Evolutionary conservation across 2,888 invertebrate species (phyloP), one percentile per base, ranked within the genome.

Genomic region (Heliconius cydno): DNA sequence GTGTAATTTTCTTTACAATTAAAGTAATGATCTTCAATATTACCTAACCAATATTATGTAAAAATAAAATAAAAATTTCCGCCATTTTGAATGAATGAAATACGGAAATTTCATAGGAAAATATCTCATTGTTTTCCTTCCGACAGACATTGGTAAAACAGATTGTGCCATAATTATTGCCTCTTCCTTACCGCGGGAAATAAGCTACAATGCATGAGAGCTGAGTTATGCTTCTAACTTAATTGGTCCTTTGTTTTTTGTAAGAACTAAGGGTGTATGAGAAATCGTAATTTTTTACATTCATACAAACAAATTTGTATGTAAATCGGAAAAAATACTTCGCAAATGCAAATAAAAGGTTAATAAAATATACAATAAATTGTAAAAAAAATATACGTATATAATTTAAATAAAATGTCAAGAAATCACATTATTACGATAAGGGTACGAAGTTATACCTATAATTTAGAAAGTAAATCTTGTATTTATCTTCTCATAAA

Each of bases 71-170:
- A 65, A 82, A n/a, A 82, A 76, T 73, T 79, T 81, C 79, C 79
- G 81, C 72, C 30, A 72, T 81, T 82, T 82, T 65, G 46, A 38
- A 78, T 70, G 63, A 38, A 78, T 76, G 78, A 77, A 78, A 79
- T 78, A 74, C 79, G 78, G 76, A 77, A 82, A 71, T 82, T 81
- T 82, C 82, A n/a, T n/a, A n/a, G 80, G 78, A 41, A 81, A 82
- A 81, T 83, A 79, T 80, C 46, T 66, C 81, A 88, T 88, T 88
- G 87, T 87, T 83, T 86, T 84, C 85, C 86, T 87, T 87, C 86
- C 87, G 86, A 86, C 83, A 82, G 71, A 57, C 76, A 78, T 80
- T 80, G 83, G 72, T 67, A 80, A 81, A 82, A 76, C 82, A 80
- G 63, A 80, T 79, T 79, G 65, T 80, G 65, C 76, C 57, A 74